Evolutionary conservation across 1,140 invertebrate species (phyloP).

Genomic region (Ostrea edulis): DNA sequence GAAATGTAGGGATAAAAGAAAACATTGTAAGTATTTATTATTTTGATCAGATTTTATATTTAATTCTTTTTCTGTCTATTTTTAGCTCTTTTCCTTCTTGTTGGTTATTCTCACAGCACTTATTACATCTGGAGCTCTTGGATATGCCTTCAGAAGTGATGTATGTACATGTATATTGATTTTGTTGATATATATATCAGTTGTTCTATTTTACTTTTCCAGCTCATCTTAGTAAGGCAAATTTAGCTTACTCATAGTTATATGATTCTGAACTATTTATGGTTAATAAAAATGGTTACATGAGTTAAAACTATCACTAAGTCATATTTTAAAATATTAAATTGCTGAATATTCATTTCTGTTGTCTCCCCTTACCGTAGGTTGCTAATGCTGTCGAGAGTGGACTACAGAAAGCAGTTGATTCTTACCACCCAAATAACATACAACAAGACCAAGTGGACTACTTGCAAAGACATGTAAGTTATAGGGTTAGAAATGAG

Average conservation of each 20-base stretch:
- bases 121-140: conserved; percentile 71
- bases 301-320: background rate
- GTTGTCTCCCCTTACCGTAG: conserved; percentile 58
- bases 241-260: too few relatives aligned
- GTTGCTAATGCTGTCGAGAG: conserved; percentile 68
- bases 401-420: conserved; percentile 68
- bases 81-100: conserved; percentile 76
- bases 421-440: conserved; percentile 65
- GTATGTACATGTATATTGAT: conserved; percentile 63
- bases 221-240: too few relatives aligned
- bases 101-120: conserved; percentile 75
- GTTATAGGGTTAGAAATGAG: background rate
- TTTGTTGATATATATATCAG: too few relatives aligned
- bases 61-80: conserved; percentile 40
- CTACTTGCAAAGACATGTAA: conserved; percentile 74
- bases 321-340: background rate
- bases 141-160: conserved; percentile 73
- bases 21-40: background rate
- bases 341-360: background rate
- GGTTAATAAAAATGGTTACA: background rate
- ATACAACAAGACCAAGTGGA: conserved; percentile 73
- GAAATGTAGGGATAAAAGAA: too few relatives aligned
- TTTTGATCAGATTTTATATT: background rate
- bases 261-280: too few relatives aligned
- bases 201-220: too few relatives aligned